Conservation (phyloP, 2,888 invertebrate genomes). For the Tenthredo distinguenda region DNA sequence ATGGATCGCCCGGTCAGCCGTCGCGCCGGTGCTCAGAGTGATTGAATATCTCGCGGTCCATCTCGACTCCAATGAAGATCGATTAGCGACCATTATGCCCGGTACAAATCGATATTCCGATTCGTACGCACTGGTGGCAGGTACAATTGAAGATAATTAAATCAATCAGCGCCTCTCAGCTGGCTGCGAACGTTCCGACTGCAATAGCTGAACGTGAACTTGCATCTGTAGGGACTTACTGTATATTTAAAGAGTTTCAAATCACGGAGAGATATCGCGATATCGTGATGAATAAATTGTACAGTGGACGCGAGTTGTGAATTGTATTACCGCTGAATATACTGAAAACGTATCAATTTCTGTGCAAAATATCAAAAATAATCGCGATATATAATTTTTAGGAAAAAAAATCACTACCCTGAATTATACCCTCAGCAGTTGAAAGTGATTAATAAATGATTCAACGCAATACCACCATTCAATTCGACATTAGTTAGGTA, state of each 20-base stretch:
- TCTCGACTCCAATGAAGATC: slow-evolving; percentile 72
- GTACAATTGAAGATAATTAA: slow-evolving; percentile 60
- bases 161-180: slow-evolving; percentile 58
- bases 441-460: not conserved
- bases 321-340: not conserved
- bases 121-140: slow-evolving; percentile 61
- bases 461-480: not conserved
- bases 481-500: not conserved
- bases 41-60: slow-evolving; percentile 72
- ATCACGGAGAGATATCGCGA: not conserved
- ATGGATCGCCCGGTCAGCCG: slow-evolving; percentile 71
- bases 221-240: not conserved
- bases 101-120: slow-evolving; percentile 68
- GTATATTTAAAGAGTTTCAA: not conserved
- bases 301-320: not conserved
- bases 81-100: slow-evolving; percentile 69
- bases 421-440: not conserved
- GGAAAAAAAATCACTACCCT: not conserved
- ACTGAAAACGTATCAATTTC: not conserved
- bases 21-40: slow-evolving; percentile 68
- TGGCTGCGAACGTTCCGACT: slow-evolving; percentile 16
- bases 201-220: not conserved
- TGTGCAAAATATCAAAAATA: not conserved
- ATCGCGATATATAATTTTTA: not conserved
- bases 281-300: not conserved